Base-by-base conservation (phyloP, 2,888 invertebrate species). In the Quadroppia sp. region DNA sequence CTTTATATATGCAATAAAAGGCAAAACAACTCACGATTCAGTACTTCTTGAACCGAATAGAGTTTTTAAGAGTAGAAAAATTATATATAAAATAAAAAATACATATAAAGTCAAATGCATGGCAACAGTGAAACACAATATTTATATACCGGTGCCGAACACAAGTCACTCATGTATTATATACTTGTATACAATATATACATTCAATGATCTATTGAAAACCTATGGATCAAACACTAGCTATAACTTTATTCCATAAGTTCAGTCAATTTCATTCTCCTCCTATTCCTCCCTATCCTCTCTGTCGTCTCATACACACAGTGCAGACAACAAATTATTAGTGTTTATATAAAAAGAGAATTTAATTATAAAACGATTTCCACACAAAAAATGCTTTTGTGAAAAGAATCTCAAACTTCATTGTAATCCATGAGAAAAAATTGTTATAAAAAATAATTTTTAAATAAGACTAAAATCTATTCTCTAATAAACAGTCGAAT, bases 1-100 rank as follows among this genome's bases (percentile, higher is more conserved):
- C 20, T 53, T 23, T 23, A 25, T 53, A 25, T 53, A 36, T 61
- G 61, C 32, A 61, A 61, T 61, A 61, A 61, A 61, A 61, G 61
- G 61, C 61, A 61, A 61, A 61, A 61, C 61, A 32, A 61, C 61
- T 61, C 61, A 61, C 61, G 61, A 61, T 61, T 61, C 61, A 36
- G 61, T 61, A 61, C 61, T 61, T 36, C 61, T 53, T 53, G 23
- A 53, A 53, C 53, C 53, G 53, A 53, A 53, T 53, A 53, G 25
- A n/a, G n/a, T n/a, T n/a, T n/a, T 53, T 53, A 53, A 53, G 53
- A 53, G 53, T 53, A 53, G 25, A 53, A 53, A 53, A 53, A 53
- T 25, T 9, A 53, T 25, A 53, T 53, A 53, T 11, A 53, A 53
- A 20, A 50, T n/a, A 17, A 17, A 50, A 20, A 50, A 50, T 9